phyloP scores from a whole-genome alignment of 1,140 invertebrate species.

The Druon quercuslanigerum region DNA sequence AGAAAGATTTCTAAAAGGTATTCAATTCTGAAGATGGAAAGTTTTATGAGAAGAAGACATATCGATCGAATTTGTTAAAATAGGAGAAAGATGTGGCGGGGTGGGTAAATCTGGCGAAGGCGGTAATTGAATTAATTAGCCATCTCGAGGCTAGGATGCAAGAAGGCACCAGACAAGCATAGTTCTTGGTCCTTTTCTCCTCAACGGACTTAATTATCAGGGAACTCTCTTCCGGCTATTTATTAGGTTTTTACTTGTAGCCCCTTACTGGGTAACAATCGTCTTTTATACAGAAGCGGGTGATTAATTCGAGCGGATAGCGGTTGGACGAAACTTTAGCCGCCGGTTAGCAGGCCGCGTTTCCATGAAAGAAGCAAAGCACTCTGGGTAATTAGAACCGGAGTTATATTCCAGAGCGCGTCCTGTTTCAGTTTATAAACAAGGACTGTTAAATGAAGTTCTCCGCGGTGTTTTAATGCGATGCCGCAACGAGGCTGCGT shows the following conservation, averaged over 20 bases:
- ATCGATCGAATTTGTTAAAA: conserved; percentile 38
- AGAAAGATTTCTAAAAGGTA: no score
- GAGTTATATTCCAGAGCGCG: conserved; percentile 67
- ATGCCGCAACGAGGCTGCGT: conserved; percentile 35
- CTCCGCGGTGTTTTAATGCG: conserved; percentile 57
- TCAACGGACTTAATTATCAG: conserved; percentile 64
- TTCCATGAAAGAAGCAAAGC: conserved; percentile 68
- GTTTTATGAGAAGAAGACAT: conserved; percentile 4
- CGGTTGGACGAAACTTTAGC: conserved; percentile 56
- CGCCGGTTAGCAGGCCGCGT: conserved; percentile 46
- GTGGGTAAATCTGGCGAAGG: conserved; percentile 61
- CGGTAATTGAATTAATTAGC: conserved; percentile 75
- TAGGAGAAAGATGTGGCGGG: conserved; percentile 38
- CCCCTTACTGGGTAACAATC: conserved; percentile 50
- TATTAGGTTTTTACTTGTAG: conserved; percentile 62
- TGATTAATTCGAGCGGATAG: conserved; percentile 59
- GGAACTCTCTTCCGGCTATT: conserved; percentile 60
- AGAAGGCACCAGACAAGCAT: conserved; percentile 52
- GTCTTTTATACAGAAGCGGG: conserved; percentile 49
- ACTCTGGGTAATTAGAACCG: conserved; percentile 71
- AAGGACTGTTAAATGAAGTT: conserved; percentile 72
- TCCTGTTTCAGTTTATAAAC: conserved; percentile 74
- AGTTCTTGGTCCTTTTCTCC: conserved; percentile 61
- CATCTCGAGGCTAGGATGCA: conserved; percentile 68
- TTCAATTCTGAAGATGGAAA: no score